phyloP scores from a whole-genome alignment of 2,797 vertebrate species.

The Tenualosa thibaudeaui region DNA sequence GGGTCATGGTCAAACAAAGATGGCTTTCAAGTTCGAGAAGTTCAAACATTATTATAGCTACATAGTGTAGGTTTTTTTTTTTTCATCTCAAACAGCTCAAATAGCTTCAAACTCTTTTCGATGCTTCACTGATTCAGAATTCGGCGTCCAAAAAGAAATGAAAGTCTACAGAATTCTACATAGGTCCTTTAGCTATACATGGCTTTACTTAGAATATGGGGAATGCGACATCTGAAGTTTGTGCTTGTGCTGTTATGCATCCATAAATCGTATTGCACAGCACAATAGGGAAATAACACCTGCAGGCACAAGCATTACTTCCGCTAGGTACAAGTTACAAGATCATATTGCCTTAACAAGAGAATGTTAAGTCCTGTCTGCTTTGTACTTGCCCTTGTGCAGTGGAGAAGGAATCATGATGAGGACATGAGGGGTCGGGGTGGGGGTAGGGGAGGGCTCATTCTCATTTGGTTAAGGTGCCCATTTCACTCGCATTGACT shows the following conservation, averaged over 20 bases:
- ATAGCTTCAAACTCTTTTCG: too few relatives aligned
- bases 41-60: too few relatives aligned
- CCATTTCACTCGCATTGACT: neutral
- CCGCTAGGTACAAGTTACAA: neutral
- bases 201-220: neutral
- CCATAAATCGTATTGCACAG: neutral
- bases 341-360: neutral
- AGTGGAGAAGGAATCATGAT: neutral
- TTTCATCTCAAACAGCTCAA: too few relatives aligned
- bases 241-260: neutral
- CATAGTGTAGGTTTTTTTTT: too few relatives aligned
- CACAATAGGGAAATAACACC: neutral
- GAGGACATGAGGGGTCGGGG: neutral
- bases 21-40: neutral
- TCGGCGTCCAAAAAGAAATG: too few relatives aligned
- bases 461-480: slow-evolving; percentile 6
- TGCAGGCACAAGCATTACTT: neutral
- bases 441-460: neutral
- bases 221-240: neutral
- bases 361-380: neutral
- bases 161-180: neutral
- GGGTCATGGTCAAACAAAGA: neutral
- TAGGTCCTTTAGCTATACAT: neutral
- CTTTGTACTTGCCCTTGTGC: neutral
- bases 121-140: too few relatives aligned